These are phyloP conservation scores for Paratilapia polleni DNA, from an alignment of 2,113 vertebrate species.

Conservation along the genomic window DNA sequence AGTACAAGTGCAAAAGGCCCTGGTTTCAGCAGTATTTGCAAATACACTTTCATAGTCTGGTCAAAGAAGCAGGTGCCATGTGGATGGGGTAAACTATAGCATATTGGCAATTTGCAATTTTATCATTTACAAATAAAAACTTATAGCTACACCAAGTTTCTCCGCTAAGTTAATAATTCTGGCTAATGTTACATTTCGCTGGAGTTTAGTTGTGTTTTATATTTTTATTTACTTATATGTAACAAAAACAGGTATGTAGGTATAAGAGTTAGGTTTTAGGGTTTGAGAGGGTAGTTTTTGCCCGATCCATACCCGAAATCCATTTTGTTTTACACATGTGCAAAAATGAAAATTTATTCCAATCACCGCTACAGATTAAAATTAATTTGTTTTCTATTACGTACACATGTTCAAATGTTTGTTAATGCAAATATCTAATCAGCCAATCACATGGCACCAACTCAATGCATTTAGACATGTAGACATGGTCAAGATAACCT, in stretches of 20 bases:
- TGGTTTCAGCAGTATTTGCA: conserved; percentile 14
- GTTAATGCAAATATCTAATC: no score
- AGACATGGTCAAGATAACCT: not conserved
- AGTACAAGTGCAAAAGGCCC: not conserved
- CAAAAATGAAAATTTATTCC: no score
- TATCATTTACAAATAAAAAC: not conserved
- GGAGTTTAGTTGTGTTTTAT: not conserved
- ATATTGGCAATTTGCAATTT: not conserved
- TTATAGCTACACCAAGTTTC: not conserved
- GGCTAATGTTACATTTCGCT: no score
- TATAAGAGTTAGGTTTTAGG: no score
- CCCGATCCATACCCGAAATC: no score
- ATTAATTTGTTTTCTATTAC: no score
- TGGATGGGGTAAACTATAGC: not conserved
- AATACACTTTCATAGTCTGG: not conserved
- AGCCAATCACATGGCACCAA: not conserved
- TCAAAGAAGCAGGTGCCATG: not conserved
- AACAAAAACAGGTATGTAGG: no score
- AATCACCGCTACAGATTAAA: no score
- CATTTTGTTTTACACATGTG: no score
- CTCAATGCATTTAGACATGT: not conserved
- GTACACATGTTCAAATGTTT: no score
- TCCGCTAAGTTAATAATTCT: not conserved
- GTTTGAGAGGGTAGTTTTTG: no score
- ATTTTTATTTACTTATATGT: not conserved